phyloP scores from a whole-genome alignment of 1,140 invertebrate genomes.

The Heliothis virescens region DNA sequence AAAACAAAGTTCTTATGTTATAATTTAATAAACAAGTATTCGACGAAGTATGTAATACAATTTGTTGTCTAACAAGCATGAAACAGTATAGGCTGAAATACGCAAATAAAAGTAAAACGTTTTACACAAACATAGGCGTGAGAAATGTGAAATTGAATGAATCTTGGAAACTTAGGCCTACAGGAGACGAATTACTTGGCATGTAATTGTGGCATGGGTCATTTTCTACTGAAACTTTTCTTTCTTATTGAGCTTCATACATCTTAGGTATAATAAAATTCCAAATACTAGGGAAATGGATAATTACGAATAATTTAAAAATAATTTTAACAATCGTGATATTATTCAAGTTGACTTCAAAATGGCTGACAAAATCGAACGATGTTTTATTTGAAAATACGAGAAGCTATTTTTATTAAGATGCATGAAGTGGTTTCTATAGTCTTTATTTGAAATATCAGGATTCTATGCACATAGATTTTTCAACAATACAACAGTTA shows the following conservation, averaged over 20 bases:
- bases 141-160: constrained; percentile 4
- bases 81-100: not conserved
- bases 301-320: too few relatives aligned
- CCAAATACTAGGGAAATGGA: not conserved
- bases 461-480: too few relatives aligned
- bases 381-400: too few relatives aligned
- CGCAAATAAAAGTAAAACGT: not conserved
- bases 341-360: too few relatives aligned
- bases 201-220: constrained; percentile 3
- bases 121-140: not conserved
- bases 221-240: constrained; percentile 1
- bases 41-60: not conserved
- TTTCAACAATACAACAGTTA: too few relatives aligned
- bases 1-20: too few relatives aligned
- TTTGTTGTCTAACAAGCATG: not conserved
- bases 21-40: too few relatives aligned
- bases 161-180: constrained; percentile 9
- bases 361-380: too few relatives aligned
- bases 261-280: not conserved
- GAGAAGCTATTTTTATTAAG: too few relatives aligned
- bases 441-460: too few relatives aligned
- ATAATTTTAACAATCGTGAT: too few relatives aligned
- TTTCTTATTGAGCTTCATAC: not conserved
- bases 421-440: too few relatives aligned
- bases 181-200: constrained; percentile 9